Evolutionary conservation across 92 coral and sea anemone genomes (phyloP).

Genomic region (Heteractis magnifica): DNA sequence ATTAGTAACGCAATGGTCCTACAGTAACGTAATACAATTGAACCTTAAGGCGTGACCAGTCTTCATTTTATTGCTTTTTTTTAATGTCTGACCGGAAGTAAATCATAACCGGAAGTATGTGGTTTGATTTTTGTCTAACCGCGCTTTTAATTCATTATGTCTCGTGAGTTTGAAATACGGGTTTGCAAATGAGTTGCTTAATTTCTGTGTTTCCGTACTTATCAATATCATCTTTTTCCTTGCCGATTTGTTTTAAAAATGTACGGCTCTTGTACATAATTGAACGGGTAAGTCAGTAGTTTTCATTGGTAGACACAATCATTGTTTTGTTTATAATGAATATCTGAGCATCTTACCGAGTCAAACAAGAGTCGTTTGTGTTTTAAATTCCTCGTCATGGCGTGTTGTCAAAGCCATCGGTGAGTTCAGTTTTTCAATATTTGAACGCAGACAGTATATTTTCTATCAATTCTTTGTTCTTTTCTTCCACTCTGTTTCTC

Average conservation of each 20-base stretch:
- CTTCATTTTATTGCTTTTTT: neutral
- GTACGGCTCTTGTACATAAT: constrained; percentile 7
- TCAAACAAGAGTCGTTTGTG: neutral
- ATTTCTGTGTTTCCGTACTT: neutral
- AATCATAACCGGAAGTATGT: constrained; percentile 28
- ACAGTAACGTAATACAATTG: neutral
- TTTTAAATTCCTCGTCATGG: neutral
- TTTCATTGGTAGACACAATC: neutral
- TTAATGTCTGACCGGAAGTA: constrained; percentile 14
- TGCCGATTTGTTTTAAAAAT: neutral
- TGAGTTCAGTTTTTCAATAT: neutral
- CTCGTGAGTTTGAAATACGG: constrained; percentile 1
- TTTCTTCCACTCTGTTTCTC: neutral
- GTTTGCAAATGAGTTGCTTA: neutral
- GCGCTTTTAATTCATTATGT: neutral
- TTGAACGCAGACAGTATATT: neutral
- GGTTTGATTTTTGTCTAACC: constrained; percentile 4
- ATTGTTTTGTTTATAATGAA: neutral
- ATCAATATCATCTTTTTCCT: constrained; percentile 4
- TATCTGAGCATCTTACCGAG: neutral
- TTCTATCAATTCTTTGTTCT: neutral
- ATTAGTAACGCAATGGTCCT: too few relatives aligned
- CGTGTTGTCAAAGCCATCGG: constrained; percentile 10
- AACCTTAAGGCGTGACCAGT: neutral
- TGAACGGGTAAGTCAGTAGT: neutral